Base-by-base conservation (phyloP, 2,113 vertebrate genomes). In the Vulpes lagopus region DNA sequence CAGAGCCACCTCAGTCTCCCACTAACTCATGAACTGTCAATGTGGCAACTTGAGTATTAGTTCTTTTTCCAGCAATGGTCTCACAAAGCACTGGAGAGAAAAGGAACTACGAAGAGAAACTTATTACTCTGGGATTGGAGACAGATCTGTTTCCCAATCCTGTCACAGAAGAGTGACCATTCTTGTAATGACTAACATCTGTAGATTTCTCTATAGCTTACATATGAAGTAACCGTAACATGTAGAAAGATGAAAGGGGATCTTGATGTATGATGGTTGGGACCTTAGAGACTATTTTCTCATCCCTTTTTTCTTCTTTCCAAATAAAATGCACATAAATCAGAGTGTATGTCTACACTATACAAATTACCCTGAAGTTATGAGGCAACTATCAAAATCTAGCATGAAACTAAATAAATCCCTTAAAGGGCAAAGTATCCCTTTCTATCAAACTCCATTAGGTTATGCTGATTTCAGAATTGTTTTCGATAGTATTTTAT, bases 271-370 rank as follows among this genome's bases (percentile, higher is more conserved):
- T 57, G 76, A 87, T 73, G 64, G 53, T 20, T 87, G 69, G 69
- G 91, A 96, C 60, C 71, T 90, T 19, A 71, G 92, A 97, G 74
- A 87, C 53, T 69, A 17, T 73, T 89, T 96, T 92, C 57, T 23
- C 81, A 85, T 71, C 76, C 14, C 49, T 67, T 94, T 83, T 17
- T 59, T 87, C 65, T 35, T 43, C 12, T 65, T 67, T 89, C 79
- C 87, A 94, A 95, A 85, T 95, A 96, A 95, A 30, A 96, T 69
- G 49, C 10, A 96, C 83, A 94, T 95, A 97, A 97, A 94, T 96
- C 87, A 94, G 27, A 79, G 25, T 64, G 14, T 32, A 69, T 88
- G 83, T 97, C 82, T 94, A 57, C 32, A 84, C 35, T 49, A n/a
- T 43, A 87, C 76, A 97, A 60, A 96, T 95, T 87, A 88, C 62